Evolutionary conservation across 2,888 invertebrate species (phyloP), one percentile per base, ranked within the genome.

Genomic region (Mellilla xanthometata): DNA sequence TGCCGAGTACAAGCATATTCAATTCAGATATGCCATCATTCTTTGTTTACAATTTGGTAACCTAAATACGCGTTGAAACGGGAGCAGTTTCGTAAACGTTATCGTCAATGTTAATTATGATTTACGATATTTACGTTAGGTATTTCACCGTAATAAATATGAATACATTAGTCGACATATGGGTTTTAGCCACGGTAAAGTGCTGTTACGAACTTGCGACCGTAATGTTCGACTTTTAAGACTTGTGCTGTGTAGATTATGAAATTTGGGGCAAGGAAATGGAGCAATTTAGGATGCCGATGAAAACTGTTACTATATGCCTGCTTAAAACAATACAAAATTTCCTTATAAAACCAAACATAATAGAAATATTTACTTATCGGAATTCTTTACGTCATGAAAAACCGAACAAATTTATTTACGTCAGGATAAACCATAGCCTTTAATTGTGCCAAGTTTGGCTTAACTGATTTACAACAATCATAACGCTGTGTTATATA

Each of bases 81-180:
- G 50, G 55, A 50, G 50, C 52, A 46, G 49, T 56, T 54, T 43
- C 51, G 51, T 54, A 57, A 55, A 42, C 39, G 49, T 44, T 54
- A 56, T 56, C 51, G 45, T 39, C 26, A 34, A 48, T 36, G 44
- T 27, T 51, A 54, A 54, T 49, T 56, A 51, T 58, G 54, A 58
- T 58, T 56, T 56, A 58, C 49, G 56, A 51, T 54, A 53, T 42
- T 45, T 46, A 41, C 30, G 36, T 49, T 39, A 40, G 36, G 44
- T 50, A 52, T 49, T 49, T 31, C 41, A 39, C 12, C 19, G 43
- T 29, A 39, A 50, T 50, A 52, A 52, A 54, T 51, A 51, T 49
- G 39, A 41, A 50, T 44, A 50, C 40, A 41, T 43, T 40, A 46
- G 28, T 33, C 36, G 12, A 22, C 47, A 34, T 38, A 48, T 48